These are phyloP conservation scores for Trematocara zebra DNA, from an alignment of 2,113 vertebrate genomes.

Conservation along the genomic window DNA sequence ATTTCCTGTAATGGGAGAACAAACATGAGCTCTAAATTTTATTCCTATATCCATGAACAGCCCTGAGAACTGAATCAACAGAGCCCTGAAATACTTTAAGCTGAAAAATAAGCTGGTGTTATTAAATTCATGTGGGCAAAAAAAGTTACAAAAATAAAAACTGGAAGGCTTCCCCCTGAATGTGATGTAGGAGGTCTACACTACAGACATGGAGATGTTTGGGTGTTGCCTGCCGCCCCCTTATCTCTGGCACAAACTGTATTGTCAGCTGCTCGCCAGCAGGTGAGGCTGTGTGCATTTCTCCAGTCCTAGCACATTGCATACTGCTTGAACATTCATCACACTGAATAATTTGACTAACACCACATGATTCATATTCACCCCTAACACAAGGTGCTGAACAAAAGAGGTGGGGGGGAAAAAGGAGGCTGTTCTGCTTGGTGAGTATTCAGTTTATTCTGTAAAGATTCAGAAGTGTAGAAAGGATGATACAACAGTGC, in stretches of 20 bases:
- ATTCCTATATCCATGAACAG: not conserved
- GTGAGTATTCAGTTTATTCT: slow-evolving; percentile 78
- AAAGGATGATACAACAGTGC: slow-evolving; percentile 77
- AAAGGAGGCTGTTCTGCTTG: slow-evolving; percentile 27
- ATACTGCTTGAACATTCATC: not conserved
- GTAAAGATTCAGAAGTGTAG: slow-evolving; percentile 78
- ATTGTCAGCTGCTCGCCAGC: slow-evolving; percentile 9
- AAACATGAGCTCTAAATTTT: not conserved
- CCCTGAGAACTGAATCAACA: not conserved
- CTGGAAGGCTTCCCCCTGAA: not conserved
- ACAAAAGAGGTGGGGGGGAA: not conserved
- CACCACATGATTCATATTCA: not conserved
- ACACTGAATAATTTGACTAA: slow-evolving; percentile 1
- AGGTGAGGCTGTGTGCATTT: slow-evolving; percentile 40
- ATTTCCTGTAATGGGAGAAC: not conserved
- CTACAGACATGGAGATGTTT: not conserved
- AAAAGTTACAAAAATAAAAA: not conserved
- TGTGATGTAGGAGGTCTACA: not conserved
- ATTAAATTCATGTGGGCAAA: not conserved
- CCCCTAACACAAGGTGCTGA: not conserved
- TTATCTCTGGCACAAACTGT: not conserved
- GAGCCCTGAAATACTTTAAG: not conserved
- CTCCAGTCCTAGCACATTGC: not conserved
- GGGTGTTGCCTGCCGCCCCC: not conserved
- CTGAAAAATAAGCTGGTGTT: not conserved